phyloP scores from a whole-genome alignment of 2,113 vertebrate genomes.

The Protobothrops mucrosquamatus region DNA sequence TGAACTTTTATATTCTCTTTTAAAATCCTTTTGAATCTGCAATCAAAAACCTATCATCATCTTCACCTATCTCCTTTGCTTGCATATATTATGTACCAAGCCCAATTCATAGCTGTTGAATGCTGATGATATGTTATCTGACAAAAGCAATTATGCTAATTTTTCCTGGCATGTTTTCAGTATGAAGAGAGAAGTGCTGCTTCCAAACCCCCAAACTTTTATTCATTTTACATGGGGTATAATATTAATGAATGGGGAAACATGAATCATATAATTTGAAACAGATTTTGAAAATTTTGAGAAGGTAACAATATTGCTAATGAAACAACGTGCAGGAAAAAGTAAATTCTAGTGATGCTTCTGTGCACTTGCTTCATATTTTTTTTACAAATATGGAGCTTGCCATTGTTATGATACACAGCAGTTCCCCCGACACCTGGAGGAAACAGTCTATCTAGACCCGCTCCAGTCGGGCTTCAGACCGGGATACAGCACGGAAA shows the following conservation, averaged over 20 bases:
- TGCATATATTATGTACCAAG: not conserved
- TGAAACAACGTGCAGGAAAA: not conserved
- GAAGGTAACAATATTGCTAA: not conserved
- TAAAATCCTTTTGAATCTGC: slow-evolving; percentile 2
- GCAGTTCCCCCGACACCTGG: too few relatives aligned
- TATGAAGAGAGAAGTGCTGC: not conserved
- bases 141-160: not conserved
- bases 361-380: not conserved
- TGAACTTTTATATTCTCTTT: not conserved
- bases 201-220: not conserved
- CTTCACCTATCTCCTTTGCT: not conserved
- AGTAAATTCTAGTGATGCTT: not conserved
- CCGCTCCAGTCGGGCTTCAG: too few relatives aligned
- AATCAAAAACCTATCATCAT: not conserved
- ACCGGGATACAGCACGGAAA: too few relatives aligned
- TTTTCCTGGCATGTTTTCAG: not conserved
- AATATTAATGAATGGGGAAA: not conserved
- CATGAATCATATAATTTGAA: not conserved
- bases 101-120: not conserved
- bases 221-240: not conserved
- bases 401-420: not conserved
- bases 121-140: not conserved
- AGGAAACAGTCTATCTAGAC: too few relatives aligned
- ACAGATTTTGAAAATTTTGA: not conserved
- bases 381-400: not conserved